These are phyloP conservation scores for Clostera curtula DNA, from an alignment of 2,888 invertebrate genomes.

Conservation along the genomic window DNA sequence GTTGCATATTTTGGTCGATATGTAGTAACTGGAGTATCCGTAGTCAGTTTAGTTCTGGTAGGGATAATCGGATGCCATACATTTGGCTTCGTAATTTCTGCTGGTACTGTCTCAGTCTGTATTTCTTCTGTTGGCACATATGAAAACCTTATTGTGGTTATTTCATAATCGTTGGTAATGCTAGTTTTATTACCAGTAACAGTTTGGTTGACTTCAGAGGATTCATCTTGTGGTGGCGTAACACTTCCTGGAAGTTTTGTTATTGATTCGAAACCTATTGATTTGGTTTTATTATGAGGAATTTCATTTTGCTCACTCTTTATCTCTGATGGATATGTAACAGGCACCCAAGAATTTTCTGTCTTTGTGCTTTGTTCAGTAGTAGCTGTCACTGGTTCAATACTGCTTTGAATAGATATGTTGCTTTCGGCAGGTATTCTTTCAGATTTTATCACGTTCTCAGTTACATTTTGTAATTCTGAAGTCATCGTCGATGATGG, in stretches of 20 bases:
- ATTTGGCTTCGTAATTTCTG: constrained; percentile 26
- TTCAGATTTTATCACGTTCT: constrained; percentile 43
- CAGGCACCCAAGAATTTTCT: constrained; percentile 41
- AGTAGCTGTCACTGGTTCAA: constrained; percentile 25
- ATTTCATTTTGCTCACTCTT: constrained; percentile 36
- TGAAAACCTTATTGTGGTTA: constrained; percentile 63
- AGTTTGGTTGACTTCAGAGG: constrained; percentile 38
- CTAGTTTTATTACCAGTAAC: constrained; percentile 27
- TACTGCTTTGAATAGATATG: constrained; percentile 44
- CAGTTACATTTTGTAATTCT: constrained; percentile 23
- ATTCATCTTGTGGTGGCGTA: constrained; percentile 61
- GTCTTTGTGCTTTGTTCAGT: constrained; percentile 29
- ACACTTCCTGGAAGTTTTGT: constrained; percentile 60
- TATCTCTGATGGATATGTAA: constrained; percentile 30
- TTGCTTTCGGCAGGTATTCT: constrained; percentile 49
- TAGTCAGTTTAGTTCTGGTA: constrained; percentile 41
- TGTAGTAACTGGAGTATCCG: constrained; percentile 52
- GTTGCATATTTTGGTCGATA: constrained; percentile 55
- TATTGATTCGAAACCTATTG: constrained; percentile 67
- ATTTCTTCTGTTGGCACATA: constrained; percentile 50
- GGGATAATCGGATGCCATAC: constrained; percentile 49
- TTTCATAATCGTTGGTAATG: constrained; percentile 49
- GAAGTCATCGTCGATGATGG: constrained; percentile 25
- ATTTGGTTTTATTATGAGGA: constrained; percentile 43
- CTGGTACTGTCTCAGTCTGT: constrained; percentile 15